Conservation (phyloP, 2,113 vertebrate genomes). For the Strix aluco region DNA sequence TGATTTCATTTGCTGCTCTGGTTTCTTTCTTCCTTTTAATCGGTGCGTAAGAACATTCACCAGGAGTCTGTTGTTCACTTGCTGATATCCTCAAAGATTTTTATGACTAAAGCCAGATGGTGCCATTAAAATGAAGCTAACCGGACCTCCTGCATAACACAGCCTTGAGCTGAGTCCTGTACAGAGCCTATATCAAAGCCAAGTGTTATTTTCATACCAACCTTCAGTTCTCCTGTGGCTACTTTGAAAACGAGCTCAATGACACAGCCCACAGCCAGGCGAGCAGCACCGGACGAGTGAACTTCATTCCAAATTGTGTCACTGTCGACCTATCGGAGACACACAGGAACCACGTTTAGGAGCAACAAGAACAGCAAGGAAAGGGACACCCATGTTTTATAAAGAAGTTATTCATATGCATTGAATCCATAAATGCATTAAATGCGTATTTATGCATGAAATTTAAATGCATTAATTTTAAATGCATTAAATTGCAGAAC, state of each 20-base stretch:
- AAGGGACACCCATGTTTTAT: rapidly evolving
- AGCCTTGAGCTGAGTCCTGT: background rate
- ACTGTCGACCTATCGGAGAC: conserved; percentile 86
- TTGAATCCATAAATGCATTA: background rate
- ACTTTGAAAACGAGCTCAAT: conserved; percentile 97
- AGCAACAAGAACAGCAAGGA: background rate
- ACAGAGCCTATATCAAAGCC: background rate
- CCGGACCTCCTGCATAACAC: background rate
- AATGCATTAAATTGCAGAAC: background rate
- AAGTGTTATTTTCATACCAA: conserved; percentile 55
- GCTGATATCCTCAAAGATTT: background rate
- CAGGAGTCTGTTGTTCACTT: background rate
- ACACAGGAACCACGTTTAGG: background rate
- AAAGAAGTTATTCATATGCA: background rate
- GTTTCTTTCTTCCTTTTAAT: background rate
- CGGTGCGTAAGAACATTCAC: background rate
- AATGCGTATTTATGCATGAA: background rate
- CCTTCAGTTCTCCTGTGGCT: conserved; percentile 92
- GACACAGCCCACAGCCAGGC: conserved; percentile 94
- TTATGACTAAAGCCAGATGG: conserved; percentile 11
- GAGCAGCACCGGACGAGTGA: conserved; percentile 92
- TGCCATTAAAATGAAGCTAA: background rate
- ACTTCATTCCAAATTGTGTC: conserved; percentile 99
- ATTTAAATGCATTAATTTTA: background rate
- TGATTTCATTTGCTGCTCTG: background rate